Conservation (phyloP, 1,140 invertebrate species). For the Zaprionus taronus region DNA sequence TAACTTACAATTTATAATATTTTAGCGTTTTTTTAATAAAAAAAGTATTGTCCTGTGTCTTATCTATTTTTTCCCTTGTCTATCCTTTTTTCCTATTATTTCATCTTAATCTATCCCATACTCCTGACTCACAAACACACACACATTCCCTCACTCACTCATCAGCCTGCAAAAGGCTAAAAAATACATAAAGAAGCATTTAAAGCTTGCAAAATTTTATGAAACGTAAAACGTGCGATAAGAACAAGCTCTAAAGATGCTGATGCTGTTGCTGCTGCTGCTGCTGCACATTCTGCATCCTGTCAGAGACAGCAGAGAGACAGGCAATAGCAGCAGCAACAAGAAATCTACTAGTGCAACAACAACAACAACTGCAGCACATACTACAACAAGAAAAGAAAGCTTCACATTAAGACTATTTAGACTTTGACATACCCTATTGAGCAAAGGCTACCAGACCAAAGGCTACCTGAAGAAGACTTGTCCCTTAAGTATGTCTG, state of each 20-base stretch:
- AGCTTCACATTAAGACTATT: not conserved
- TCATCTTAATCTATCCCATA: too few relatives aligned
- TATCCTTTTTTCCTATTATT: too few relatives aligned
- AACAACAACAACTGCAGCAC: conserved; percentile 44
- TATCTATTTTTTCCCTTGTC: too few relatives aligned
- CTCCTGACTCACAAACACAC: not conserved
- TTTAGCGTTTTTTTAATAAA: too few relatives aligned
- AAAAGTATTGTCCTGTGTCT: too few relatives aligned
- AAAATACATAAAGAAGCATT: conserved; percentile 43
- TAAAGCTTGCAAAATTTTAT: conserved; percentile 78
- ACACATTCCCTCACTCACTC: not conserved
- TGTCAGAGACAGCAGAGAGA: conserved; percentile 28
- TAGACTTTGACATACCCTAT: not conserved
- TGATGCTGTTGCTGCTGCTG: not conserved
- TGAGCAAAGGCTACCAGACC: too few relatives aligned
- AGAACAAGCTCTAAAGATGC: conserved; percentile 41
- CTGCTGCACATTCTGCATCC: conserved; percentile 34
- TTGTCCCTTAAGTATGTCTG: fast-evolving
- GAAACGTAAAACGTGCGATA: conserved; percentile 83
- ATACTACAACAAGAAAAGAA: conserved; percentile 52
- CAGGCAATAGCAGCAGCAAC: conserved; percentile 29
- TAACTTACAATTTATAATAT: too few relatives aligned
- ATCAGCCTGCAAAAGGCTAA: conserved; percentile 8
- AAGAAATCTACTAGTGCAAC: conserved; percentile 1
- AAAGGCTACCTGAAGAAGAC: too few relatives aligned